Base-by-base conservation (phyloP, 1,140 invertebrate genomes). In the Megalonaias nervosa region DNA sequence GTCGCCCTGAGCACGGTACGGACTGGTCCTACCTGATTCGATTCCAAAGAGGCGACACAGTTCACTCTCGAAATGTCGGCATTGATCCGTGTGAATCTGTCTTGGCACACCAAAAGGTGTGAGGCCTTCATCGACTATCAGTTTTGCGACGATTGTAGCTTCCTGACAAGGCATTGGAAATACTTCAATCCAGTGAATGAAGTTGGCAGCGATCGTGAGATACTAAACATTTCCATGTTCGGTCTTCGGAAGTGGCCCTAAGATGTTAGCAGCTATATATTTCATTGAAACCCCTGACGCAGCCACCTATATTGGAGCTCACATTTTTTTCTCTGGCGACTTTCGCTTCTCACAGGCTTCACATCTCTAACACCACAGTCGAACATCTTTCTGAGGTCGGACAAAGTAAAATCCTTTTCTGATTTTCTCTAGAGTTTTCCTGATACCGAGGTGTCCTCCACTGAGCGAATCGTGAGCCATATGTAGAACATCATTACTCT, bases 61-160 rank as follows among this genome's bases (percentile, higher is more conserved):
- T 61, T 60, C 17, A 13, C 67, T 73, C 60, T 79, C 21, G 56
- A 83, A 81, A n/a, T 84, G 67, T 19, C 71, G 58, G 23, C 89
- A 90, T 76, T 89, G 86, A 75, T 91, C 89, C 1, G 86, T 74
- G 55, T 88, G 80, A 2, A 91, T 79, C 21, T 85, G 74, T 19
- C 82, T 56, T 1, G 91, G 90, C 3, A 87, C 79, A 16, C 91
- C 91, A 75, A 85, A 87, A 5, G 85, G 71, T 66, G 80, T 85
- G 17, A 92, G 62, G 17, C 85, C 68, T 15, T 89, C 74, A 55
- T 86, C 69, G 1, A 91, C 81, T 14, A 91, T 77, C 9, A 74
- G 80, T 21, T 88, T 76, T 6, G 88, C 90, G 13, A 89, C 80
- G 0, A 86, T 88, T 19, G 5, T 48, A 16, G 85, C 80, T 59